phyloP scores from a whole-genome alignment of 2,797 vertebrate species.

The Bradypodion pumilum region DNA sequence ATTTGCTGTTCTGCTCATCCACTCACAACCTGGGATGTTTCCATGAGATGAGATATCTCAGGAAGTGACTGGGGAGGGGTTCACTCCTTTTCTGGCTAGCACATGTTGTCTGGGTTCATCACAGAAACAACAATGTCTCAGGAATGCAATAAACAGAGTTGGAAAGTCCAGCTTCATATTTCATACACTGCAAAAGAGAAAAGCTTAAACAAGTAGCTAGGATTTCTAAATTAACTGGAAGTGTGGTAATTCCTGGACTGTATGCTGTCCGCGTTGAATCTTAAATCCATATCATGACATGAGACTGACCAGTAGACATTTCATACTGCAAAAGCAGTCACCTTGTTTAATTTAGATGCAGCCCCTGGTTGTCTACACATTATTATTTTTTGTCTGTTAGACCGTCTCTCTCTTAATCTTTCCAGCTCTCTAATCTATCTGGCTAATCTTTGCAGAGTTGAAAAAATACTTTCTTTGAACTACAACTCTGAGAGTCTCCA shows the following conservation, averaged over 20 bases:
- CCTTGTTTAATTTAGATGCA: not conserved
- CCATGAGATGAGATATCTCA: not conserved
- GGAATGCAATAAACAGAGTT: constrained; percentile 10
- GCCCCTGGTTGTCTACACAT: not conserved
- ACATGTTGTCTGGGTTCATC: not conserved
- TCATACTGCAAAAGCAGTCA: not conserved
- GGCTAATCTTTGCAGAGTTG: not conserved
- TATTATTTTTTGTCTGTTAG: no score
- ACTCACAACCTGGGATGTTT: constrained; percentile 12
- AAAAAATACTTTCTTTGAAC: no score
- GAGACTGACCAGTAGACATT: no score
- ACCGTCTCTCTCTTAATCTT: not conserved
- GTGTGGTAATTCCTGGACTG: no score
- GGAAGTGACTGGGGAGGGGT: not conserved
- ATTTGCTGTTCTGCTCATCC: not conserved
- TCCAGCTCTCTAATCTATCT: not conserved
- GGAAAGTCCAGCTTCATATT: not conserved
- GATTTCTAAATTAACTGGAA: no score
- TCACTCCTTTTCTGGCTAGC: not conserved
- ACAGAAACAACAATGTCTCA: not conserved
- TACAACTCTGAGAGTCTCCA: no score
- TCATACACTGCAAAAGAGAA: not conserved
- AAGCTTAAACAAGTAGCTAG: not conserved
- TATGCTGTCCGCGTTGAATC: no score
- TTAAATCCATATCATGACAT: not conserved